A percentile compares a stretch with the other conserved stretches of the same genome.
These are phyloP conservation scores for Charadrius vociferus DNA, from an alignment of 2,113 vertebrate species.

Conservation along the genomic window DNA sequence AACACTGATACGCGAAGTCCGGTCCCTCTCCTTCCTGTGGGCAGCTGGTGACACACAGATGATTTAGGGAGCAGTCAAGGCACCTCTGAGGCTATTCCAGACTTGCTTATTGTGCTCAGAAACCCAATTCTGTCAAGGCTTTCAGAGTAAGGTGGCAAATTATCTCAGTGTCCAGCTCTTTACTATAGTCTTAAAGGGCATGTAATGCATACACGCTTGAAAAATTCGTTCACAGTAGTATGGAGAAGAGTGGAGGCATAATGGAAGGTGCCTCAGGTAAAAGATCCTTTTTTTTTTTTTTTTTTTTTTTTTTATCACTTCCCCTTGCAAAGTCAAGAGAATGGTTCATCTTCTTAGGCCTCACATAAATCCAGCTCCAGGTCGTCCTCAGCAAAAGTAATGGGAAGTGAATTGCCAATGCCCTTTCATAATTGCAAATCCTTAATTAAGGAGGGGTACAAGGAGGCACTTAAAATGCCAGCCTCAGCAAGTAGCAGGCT, in stretches of 20 bases:
- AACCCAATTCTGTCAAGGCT: neutral
- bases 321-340: neutral
- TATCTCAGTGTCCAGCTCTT: neutral
- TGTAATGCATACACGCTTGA: neutral
- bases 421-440: neutral
- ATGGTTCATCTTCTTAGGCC: neutral
- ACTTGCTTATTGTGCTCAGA: neutral
- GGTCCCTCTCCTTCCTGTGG: neutral
- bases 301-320: neutral
- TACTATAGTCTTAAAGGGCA: neutral
- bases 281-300: neutral
- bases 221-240: neutral
- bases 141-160: neutral
- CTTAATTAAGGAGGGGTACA: neutral
- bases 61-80: neutral
- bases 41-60: neutral
- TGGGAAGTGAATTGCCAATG: neutral
- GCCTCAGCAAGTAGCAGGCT: neutral
- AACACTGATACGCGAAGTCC: neutral
- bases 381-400: neutral
- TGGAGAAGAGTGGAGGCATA: neutral
- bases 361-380: slow-evolving; percentile 2
- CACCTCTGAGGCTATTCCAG: neutral
- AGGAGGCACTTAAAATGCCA: neutral
- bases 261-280: neutral